Conservation (phyloP, 2,888 invertebrate genomes). For the Stenurella melanura region DNA sequence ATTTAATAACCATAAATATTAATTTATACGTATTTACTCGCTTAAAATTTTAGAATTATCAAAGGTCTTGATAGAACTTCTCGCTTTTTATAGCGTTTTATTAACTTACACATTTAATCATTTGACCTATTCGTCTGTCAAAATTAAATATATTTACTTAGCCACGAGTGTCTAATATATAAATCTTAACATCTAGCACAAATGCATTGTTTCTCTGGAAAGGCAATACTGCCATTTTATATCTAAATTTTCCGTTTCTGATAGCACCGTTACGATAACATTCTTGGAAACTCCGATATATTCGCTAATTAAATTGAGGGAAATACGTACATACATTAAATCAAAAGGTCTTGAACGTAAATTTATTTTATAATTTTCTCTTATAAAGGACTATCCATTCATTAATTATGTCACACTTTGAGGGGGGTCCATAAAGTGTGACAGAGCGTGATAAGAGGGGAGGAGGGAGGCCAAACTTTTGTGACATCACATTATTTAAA, state of each 20-base stretch:
- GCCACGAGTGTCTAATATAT: not conserved
- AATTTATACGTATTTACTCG: not conserved
- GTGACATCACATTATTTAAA: no score
- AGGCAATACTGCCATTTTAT: not conserved
- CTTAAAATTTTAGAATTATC: not conserved
- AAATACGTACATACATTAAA: constrained; percentile 19
- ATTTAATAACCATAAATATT: not conserved
- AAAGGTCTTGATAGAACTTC: not conserved
- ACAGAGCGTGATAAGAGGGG: no score
- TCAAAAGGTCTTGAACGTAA: no score
- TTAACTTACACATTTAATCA: not conserved
- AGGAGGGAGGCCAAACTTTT: no score
- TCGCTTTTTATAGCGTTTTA: not conserved
- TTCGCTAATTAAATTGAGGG: constrained; percentile 19
- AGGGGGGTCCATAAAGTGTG: no score
- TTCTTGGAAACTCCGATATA: constrained; percentile 13
- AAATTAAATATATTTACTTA: not conserved
- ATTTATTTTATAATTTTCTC: no score
- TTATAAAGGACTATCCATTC: no score
- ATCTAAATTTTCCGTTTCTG: not conserved
- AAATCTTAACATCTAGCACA: not conserved
- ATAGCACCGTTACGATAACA: not conserved
- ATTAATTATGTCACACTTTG: no score
- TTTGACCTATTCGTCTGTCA: not conserved
- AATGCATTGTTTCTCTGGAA: not conserved